Base-by-base conservation (phyloP, 2,113 vertebrate species). In the Spilogale gracilis region DNA sequence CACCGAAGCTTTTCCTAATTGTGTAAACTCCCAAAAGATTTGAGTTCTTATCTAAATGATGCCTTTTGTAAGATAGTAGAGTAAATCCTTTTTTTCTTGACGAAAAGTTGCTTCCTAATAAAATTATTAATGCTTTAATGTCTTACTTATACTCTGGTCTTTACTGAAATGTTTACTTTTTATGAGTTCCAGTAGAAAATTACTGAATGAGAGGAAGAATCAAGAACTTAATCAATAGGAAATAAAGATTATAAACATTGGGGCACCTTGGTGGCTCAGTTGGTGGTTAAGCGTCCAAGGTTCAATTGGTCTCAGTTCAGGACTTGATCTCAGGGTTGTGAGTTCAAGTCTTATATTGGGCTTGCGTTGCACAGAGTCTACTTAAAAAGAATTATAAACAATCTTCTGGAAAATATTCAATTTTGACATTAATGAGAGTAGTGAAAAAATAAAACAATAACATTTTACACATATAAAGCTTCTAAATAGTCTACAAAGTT, bases 401-500 rank as follows among this genome's bases (percentile, higher is more conserved):
- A 69, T 54, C 8, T 32, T 89, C 30, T 83, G 48, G 27, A 9
- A 93, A 79, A 78, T 13, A 38, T 20, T 91, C 60, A 50, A 27
- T 56, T 78, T 85, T 74, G 48, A 94, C 43, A 45, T 58, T 86
- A 86, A 90, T 43, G 73, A 32, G 48, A 63, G 43, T 91, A 65
- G 17, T 91, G 30, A 81, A 94, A 74, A 65, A 48, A 58, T 78
- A 83, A 60, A 91, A 6, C n/a, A 86, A 38, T 50, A 74, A 6
- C 12, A 67, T 71, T 89, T 83, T 71, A 76, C 27, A 76, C 30
- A 10, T 74, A 27, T 32, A 83, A 89, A 50, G 13, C 11, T 83
- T 85, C n/a, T 88, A 71, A 76, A 71, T 97, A 89, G 71, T 58
- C 84, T 97, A 86, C 27, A 58, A 61, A 92, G 13, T 60, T 84